Percentiles rank a stretch among this genome's conserved stretches.
Conservation (phyloP, 2,113 vertebrate genomes). For the Neolamprologus hecqui region DNA sequence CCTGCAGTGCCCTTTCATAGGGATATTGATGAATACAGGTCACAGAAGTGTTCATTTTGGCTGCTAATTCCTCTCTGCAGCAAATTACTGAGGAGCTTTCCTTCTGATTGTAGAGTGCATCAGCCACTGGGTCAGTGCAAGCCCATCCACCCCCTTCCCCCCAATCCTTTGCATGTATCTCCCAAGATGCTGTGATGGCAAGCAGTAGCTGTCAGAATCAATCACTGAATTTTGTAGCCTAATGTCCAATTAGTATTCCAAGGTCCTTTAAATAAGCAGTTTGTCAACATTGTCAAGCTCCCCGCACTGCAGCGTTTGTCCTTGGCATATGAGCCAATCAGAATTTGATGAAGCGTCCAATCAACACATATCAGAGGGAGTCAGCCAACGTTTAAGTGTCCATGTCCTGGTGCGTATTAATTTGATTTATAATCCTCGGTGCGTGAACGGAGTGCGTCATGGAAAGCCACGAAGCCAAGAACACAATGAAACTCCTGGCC, state of each 20-base stretch:
- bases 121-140: background rate
- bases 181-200: background rate
- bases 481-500: slow-evolving; percentile 38
- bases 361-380: slow-evolving; percentile 22
- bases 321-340: slow-evolving; percentile 50
- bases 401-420: slow-evolving; percentile 29
- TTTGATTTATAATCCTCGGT: slow-evolving; percentile 38
- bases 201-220: slow-evolving; percentile 24
- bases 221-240: slow-evolving; percentile 7
- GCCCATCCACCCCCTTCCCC: background rate
- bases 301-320: slow-evolving; percentile 11
- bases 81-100: background rate
- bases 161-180: background rate
- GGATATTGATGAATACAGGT: background rate
- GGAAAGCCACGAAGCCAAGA: slow-evolving; percentile 36
- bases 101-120: background rate
- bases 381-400: slow-evolving; percentile 14
- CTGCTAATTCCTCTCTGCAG: background rate
- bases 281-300: slow-evolving; percentile 37
- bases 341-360: slow-evolving; percentile 46
- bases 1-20: background rate
- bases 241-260: slow-evolving; percentile 49
- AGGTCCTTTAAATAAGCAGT: slow-evolving; percentile 49
- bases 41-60: background rate
- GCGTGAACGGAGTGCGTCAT: slow-evolving; percentile 20